phyloP scores from a whole-genome alignment of 2,797 vertebrate genomes.

The Helarctos malayanus region DNA sequence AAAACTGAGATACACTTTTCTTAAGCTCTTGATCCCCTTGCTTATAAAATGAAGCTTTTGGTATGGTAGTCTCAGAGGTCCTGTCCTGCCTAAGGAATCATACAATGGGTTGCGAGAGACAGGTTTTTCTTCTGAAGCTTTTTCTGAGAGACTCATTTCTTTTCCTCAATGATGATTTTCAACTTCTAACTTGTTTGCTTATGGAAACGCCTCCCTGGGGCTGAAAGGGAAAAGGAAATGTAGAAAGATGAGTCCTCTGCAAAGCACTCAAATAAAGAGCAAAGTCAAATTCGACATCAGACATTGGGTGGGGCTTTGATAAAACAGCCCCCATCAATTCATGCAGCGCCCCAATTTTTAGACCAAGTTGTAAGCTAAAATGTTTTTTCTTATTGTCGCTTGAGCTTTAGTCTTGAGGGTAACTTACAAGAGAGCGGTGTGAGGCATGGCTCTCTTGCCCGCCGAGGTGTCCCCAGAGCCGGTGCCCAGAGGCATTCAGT shows the following conservation, averaged over 20 bases:
- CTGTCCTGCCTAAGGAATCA: neutral
- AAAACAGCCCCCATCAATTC: neutral
- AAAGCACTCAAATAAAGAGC: neutral
- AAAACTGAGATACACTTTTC: neutral
- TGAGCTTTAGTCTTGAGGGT: neutral
- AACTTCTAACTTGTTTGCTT: neutral
- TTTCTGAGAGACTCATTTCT: neutral
- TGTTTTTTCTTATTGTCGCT: neutral
- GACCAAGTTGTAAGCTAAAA: neutral
- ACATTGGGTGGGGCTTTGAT: neutral
- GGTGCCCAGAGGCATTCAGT: neutral
- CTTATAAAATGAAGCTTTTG: constrained; percentile 8
- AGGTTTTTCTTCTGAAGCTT: neutral
- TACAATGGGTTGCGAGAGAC: fast-evolving
- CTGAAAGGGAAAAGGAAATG: neutral
- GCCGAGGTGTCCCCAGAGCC: fast-evolving
- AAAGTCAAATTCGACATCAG: neutral
- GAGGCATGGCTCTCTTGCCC: neutral
- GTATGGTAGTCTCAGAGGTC: neutral
- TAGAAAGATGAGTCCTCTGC: neutral
- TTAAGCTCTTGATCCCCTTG: neutral
- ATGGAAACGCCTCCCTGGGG: neutral
- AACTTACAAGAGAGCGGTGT: neutral
- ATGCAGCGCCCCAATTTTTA: neutral
- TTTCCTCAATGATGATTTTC: neutral